These are phyloP conservation scores for Jacana jacana DNA, from an alignment of 2,113 vertebrate genomes.

Conservation along the genomic window DNA sequence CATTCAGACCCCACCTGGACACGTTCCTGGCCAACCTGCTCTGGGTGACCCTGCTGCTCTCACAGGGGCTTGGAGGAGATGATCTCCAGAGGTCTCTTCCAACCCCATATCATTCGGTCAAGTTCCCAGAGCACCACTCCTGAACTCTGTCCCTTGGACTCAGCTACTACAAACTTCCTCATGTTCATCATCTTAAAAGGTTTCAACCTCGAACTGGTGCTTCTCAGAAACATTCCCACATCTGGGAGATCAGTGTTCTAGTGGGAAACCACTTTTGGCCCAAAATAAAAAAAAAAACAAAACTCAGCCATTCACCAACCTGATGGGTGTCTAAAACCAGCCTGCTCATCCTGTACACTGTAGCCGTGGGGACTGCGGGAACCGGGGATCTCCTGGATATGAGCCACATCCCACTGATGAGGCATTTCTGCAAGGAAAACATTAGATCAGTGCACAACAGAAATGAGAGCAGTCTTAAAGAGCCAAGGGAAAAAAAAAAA, in stretches of 20 bases:
- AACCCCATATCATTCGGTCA: too few relatives aligned
- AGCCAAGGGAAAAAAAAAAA: background rate
- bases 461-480: background rate
- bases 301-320: conserved; percentile 65
- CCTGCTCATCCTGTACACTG: conserved; percentile 56
- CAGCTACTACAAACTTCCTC: background rate
- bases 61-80: too few relatives aligned
- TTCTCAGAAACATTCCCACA: background rate
- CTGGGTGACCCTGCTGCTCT: too few relatives aligned
- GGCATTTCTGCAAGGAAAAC: conserved; percentile 75
- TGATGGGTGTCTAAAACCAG: conserved; percentile 63
- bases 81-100: too few relatives aligned
- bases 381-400: conserved; percentile 63
- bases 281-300: background rate
- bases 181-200: background rate
- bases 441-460: background rate
- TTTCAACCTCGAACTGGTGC: background rate
- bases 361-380: conserved; percentile 53
- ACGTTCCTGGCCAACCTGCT: too few relatives aligned
- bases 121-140: background rate
- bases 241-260: background rate
- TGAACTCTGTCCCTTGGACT: background rate
- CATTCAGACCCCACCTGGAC: too few relatives aligned
- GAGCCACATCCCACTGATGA: conserved; percentile 70
- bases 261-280: accelerated